A percentile compares a stretch with the other conserved stretches of the same genome.
These are phyloP conservation scores for Argyra leucocephala DNA, from an alignment of 2,888 invertebrate species.

Conservation along the genomic window DNA sequence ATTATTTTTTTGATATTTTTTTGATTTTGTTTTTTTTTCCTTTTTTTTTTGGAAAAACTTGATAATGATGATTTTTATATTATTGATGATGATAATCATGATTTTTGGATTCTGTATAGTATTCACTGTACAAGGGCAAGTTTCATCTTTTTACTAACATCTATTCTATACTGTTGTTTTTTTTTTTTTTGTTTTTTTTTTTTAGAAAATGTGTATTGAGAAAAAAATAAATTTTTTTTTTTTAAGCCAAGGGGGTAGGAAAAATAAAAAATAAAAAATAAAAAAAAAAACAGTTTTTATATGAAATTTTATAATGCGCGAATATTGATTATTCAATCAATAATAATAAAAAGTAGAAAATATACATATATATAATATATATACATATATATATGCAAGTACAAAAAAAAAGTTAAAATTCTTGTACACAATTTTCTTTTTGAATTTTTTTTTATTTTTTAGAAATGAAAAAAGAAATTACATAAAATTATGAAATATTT, in stretches of 20 bases:
- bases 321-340: slow-evolving; percentile 1
- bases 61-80: neutral
- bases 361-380: too few species aligned
- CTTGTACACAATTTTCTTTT: neutral
- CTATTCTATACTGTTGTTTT: neutral
- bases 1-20: neutral
- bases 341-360: neutral
- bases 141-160: neutral
- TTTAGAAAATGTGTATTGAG: neutral
- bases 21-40: neutral
- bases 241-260: neutral
- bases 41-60: neutral
- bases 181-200: neutral
- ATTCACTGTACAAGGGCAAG: neutral
- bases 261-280: too few species aligned
- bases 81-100: neutral
- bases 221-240: neutral
- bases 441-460: neutral
- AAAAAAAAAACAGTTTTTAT: too few species aligned
- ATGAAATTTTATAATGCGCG: neutral
- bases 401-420: neutral
- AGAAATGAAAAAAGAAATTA: neutral
- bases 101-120: neutral
- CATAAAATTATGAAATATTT: neutral
- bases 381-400: too few species aligned